phyloP scores from a whole-genome alignment of 2,888 invertebrate species.

The Mantis religiosa region DNA sequence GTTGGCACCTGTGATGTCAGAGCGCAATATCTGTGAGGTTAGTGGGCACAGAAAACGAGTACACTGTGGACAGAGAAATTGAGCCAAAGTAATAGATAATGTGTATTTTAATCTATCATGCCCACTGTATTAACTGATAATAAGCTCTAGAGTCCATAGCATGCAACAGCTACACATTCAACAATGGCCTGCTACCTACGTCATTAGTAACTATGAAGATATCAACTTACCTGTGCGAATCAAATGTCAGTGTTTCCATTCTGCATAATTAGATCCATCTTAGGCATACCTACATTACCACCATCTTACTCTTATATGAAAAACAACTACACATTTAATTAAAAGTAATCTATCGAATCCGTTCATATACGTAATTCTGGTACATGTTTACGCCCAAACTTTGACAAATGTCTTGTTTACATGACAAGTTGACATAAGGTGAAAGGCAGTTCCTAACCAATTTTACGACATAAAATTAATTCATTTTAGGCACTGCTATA shows the following conservation, averaged over 20 bases:
- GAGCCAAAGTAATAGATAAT: too few species aligned
- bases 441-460: not conserved
- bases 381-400: not conserved
- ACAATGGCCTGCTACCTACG: too few species aligned
- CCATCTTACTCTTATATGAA: not conserved
- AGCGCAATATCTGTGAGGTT: too few species aligned
- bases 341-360: not conserved
- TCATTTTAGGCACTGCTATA: not conserved
- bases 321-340: not conserved
- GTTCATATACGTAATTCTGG: not conserved
- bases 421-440: not conserved
- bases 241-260: slow-evolving; percentile 49
- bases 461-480: not conserved
- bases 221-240: slow-evolving; percentile 46
- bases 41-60: too few species aligned
- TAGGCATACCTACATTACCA: not conserved
- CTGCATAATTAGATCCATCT: not conserved
- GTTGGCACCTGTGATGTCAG: too few species aligned
- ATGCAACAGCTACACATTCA: too few species aligned
- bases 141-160: too few species aligned
- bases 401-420: not conserved
- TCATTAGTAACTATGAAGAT: too few species aligned
- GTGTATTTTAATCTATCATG: too few species aligned
- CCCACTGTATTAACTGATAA: too few species aligned
- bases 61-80: too few species aligned